Evolutionary conservation across 2,113 vertebrate species (phyloP), one percentile per base, ranked within the genome.

Genomic region (Hymenochirus boettgeri): DNA sequence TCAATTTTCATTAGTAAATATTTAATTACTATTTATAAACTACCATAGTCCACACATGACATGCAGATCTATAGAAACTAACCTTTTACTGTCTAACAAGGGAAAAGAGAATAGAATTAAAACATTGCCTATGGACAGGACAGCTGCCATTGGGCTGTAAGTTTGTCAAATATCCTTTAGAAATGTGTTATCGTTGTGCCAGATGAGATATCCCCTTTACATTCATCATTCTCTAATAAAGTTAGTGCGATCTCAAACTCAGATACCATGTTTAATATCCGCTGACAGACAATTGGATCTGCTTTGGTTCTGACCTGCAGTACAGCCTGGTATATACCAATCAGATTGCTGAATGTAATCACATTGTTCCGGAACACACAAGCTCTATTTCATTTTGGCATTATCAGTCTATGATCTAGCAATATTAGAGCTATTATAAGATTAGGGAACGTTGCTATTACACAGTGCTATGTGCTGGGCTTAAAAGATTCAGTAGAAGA

Each of bases 211-310:
- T 45, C 13, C 17, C 19, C 4, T 12, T n/a, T 22, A 25, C 2
- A 22, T 22, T 59, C 4, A 50, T 37, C 11, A 15, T 26, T 33
- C 10, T 13, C 55, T 37, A 47, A 57, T 50, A 47, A 51, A n/a
- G 19, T 63, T 29, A 45, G 24, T 5, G 23, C 27, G 23, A 11
- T 6, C 3, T 54, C 18, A 17, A 8, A 0, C 12, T 5, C 53
- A 39, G 79, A 79, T 80, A 80, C 23, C 29, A 77, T 80, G 75
- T 73, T 51, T 69, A 79, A 80, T 80, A 75, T 77, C 73, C 51
- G n/a, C 42, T 37, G 25, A 33, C 13, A 1, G 46, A 50, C 42
- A 58, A 25, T n/a, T 62, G 25, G 63, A 72, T 33, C 21, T 48
- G 50, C 1, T 2, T 1, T 12, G 18, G 52, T 37, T 50, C 4